These are phyloP conservation scores for Drosophila willistoni DNA, from an alignment of 1,140 invertebrate species.

Conservation along the genomic window DNA sequence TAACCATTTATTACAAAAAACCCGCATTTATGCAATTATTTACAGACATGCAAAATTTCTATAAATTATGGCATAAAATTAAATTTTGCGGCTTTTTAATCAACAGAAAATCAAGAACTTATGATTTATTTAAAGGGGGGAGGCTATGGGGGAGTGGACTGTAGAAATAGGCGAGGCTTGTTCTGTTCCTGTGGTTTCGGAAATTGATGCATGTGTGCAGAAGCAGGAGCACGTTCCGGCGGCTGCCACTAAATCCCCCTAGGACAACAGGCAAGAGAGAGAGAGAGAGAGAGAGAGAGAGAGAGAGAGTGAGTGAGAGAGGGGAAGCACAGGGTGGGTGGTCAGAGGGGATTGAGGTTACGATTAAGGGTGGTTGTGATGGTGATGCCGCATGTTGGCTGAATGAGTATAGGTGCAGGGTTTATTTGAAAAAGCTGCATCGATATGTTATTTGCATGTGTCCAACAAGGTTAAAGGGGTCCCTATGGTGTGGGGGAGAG, in stretches of 20 bases:
- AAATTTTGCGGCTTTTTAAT: conserved; percentile 61
- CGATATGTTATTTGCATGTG: conserved; percentile 78
- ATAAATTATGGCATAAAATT: conserved; percentile 45
- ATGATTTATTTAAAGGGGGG: conserved; percentile 39
- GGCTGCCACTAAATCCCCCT: conserved; percentile 68
- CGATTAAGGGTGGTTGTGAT: not conserved
- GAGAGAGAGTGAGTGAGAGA: not conserved
- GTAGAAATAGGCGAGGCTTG: conserved; percentile 4
- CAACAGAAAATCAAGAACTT: conserved; percentile 46
- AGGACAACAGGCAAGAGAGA: conserved; percentile 58
- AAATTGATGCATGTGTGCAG: conserved; percentile 77
- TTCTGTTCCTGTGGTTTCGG: conserved; percentile 50
- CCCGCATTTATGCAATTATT: conserved; percentile 34
- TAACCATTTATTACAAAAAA: conserved; percentile 29
- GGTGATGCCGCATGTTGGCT: not conserved
- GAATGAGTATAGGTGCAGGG: conserved; percentile 1
- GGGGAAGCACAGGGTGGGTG: conserved; percentile 9
- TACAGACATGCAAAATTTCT: conserved; percentile 13
- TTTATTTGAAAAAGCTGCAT: conserved; percentile 75
- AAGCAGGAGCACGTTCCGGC: conserved; percentile 70
- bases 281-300: too few species aligned
- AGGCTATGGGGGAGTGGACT: too few species aligned
- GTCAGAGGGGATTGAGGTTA: conserved; percentile 7
- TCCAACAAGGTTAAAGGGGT: conserved; percentile 27
- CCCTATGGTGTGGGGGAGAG: not conserved